Base-by-base conservation (phyloP, 2,888 invertebrate species). In the Dendrolimus pini region DNA sequence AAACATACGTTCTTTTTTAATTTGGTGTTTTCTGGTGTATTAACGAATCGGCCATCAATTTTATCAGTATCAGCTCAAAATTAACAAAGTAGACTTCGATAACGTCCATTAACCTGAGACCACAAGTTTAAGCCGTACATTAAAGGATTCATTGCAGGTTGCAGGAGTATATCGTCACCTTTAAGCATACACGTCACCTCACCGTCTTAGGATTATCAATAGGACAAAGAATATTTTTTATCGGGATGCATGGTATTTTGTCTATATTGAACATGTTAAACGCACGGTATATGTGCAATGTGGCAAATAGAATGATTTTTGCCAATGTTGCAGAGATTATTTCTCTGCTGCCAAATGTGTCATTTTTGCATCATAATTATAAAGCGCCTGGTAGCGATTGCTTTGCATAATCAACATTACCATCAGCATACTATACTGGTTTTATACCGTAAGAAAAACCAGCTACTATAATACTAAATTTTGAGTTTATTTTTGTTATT, bases 41-140 rank as follows among this genome's bases (percentile, higher is more conserved):
- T 85, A 86, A 85, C 82, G 77, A 70, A 74, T 78, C 83, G 83
- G 83, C 80, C 83, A 78, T 75, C 78, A 82, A 77, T 77, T 67
- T 63, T 65, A 70, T 68, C 70, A 79, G 74, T 80, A 80, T 81
- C 77, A 82, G 78, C 80, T 82, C 82, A 68, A 82, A 82, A 85
- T 89, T 89, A 89, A 89, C 88, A 84, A 72, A 67, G 83, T 88
- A 88, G 85, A 72, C 70, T 78, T 83, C 77, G 80, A 81, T 85
- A 84, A 85, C 75, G 85, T 80, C 70, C 74, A 88, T 89, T 90
- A 90, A 90, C 89, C 78, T 72, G 90, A 90, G 90, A 90, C 90
- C 90, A 90, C 89, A 90, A 78, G 79, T 84, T 79, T 78, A 77
- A 79, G 81, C 78, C 83, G 83, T 85, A 77, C 74, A 72, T 83